Percentiles rank a stretch among this genome's conserved stretches.
Conservation (phyloP, 2,888 invertebrate species). For the Gastrophysa polygoni region DNA sequence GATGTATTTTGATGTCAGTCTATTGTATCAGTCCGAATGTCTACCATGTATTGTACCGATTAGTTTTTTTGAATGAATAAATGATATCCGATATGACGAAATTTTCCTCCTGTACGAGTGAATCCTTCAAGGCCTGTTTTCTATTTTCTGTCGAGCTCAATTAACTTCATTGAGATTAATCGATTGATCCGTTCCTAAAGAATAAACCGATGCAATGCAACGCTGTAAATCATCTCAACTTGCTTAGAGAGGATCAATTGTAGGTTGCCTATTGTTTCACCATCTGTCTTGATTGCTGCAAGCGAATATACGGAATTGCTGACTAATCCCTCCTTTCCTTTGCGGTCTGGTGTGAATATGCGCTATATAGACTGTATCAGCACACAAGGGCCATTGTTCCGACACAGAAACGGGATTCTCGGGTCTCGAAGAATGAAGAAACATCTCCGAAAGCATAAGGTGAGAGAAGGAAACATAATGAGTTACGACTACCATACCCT, state of each 20-base stretch:
- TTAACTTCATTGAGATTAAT: too few relatives aligned
- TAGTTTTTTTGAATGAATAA: too few relatives aligned
- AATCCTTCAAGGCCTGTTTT: too few relatives aligned
- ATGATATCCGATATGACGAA: too few relatives aligned
- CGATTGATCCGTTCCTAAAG: not conserved
- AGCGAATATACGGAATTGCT: conserved; percentile 33
- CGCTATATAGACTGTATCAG: conserved; percentile 22
- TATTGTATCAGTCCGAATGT: too few relatives aligned
- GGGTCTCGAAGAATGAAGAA: not conserved
- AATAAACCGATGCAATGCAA: conserved; percentile 35
- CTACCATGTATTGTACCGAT: too few relatives aligned
- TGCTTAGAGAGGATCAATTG: conserved; percentile 34
- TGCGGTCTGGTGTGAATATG: conserved; percentile 20
- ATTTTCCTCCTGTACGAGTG: too few relatives aligned
- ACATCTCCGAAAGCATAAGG: too few relatives aligned
- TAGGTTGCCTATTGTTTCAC: conserved; percentile 42
- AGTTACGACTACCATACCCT: too few relatives aligned
- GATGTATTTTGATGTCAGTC: too few relatives aligned
- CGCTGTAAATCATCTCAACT: conserved; percentile 34
- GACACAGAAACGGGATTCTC: not conserved
- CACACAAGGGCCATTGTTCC: conserved; percentile 2
- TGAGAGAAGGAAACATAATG: too few relatives aligned
- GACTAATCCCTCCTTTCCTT: conserved; percentile 40
- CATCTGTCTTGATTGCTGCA: conserved; percentile 41
- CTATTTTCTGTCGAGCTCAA: too few relatives aligned